Evolutionary conservation across 2,113 vertebrate genomes (phyloP).

Genomic region (Gallinago paraguaiae): DNA sequence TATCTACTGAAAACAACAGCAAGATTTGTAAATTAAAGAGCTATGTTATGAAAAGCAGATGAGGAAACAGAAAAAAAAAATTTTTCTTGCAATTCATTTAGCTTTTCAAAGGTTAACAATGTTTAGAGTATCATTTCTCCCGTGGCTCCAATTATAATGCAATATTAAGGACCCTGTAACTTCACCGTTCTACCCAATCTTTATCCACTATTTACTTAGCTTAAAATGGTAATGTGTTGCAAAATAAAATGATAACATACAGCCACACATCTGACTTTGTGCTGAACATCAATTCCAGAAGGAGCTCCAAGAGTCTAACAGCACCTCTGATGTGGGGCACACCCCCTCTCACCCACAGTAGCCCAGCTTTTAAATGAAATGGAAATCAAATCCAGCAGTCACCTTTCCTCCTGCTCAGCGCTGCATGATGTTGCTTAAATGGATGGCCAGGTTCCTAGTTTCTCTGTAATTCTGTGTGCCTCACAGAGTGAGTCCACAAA

Average conservation of each 20-base stretch:
- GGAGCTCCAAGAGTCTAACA: neutral
- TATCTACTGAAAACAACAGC: neutral
- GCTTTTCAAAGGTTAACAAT: slow-evolving; percentile 13
- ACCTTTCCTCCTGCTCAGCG: rapidly evolving
- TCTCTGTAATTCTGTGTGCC: rapidly evolving
- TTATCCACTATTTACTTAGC: neutral
- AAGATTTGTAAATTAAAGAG: neutral
- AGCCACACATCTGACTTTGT: neutral
- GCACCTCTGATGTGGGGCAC: neutral
- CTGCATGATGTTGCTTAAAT: rapidly evolving
- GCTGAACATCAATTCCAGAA: neutral
- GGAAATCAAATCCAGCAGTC: neutral
- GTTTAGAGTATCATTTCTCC: neutral
- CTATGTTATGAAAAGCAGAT: neutral
- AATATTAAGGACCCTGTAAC: neutral
- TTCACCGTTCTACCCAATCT: neutral
- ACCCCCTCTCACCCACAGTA: rapidly evolving
- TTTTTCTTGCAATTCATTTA: neutral
- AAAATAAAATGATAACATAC: neutral
- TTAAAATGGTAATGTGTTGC: neutral
- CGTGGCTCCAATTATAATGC: neutral
- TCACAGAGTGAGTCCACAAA: neutral
- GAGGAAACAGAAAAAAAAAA: neutral
- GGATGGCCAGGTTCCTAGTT: neutral
- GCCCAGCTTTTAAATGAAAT: neutral